Evolutionary conservation across 2,797 vertebrate genomes (phyloP).

Genomic region (Aulostomus chinensis): DNA sequence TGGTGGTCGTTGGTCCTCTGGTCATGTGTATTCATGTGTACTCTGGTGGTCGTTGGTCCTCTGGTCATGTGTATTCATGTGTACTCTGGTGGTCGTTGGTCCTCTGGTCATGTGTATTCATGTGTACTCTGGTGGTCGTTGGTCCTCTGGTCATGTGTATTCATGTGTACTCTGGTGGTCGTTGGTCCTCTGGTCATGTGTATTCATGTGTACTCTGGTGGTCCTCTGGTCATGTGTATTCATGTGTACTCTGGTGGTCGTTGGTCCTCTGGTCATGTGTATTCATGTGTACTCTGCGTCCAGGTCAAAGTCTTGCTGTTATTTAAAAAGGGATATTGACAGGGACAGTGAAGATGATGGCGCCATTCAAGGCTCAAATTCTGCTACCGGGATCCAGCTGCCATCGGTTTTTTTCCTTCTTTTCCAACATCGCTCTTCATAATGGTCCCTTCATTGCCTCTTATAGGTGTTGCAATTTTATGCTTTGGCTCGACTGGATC

Average conservation of each 20-base stretch:
- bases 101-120: neutral
- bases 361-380: slow-evolving; percentile 11
- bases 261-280: no score
- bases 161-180: neutral
- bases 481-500: slow-evolving; percentile 33
- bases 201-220: no score
- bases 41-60: no score
- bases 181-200: neutral
- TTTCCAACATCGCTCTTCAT: slow-evolving; percentile 43
- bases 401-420: slow-evolving; percentile 32
- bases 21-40: no score
- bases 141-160: neutral
- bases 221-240: no score
- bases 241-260: no score
- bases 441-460: slow-evolving; percentile 55
- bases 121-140: neutral
- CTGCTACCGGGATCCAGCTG: slow-evolving; percentile 23
- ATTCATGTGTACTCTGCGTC: no score
- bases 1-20: no score
- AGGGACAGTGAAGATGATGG: rapidly evolving
- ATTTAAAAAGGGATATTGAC: slow-evolving; percentile 19
- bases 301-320: neutral
- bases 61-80: no score
- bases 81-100: no score
- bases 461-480: slow-evolving; percentile 51